Percentiles rank a stretch among this genome's conserved stretches.
These are phyloP conservation scores for Scortum barcoo DNA, from an alignment of 2,113 vertebrate genomes.

Conservation along the genomic window DNA sequence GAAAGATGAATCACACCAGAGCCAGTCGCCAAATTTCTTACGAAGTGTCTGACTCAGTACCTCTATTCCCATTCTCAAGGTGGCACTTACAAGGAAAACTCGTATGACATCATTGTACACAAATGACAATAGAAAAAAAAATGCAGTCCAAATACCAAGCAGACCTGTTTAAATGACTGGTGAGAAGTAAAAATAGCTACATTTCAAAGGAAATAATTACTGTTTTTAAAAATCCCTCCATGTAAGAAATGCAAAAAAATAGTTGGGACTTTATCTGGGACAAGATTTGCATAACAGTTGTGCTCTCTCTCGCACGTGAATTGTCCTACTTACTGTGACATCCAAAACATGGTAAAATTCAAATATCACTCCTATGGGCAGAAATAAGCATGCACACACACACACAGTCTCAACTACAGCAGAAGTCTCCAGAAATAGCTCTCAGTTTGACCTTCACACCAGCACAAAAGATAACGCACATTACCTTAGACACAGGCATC, in stretches of 20 bases:
- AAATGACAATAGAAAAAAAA: neutral
- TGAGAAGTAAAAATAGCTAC: neutral
- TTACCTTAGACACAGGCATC: conserved; percentile 84
- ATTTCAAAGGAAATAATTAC: neutral
- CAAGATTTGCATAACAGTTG: neutral
- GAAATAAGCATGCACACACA: neutral
- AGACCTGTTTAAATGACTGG: neutral
- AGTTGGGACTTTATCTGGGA: conserved; percentile 1
- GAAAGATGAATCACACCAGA: neutral
- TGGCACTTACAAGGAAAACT: neutral
- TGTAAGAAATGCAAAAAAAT: neutral
- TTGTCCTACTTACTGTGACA: neutral
- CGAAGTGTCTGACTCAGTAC: neutral
- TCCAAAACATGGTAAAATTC: neutral
- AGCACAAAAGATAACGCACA: conserved; percentile 21
- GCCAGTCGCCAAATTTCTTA: neutral
- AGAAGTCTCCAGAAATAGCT: conserved; percentile 23
- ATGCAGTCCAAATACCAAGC: neutral
- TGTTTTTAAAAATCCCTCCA: neutral
- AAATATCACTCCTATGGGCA: neutral
- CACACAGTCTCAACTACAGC: neutral
- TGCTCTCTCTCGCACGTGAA: neutral
- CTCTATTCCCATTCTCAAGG: neutral
- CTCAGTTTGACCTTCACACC: conserved; percentile 46
- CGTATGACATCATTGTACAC: neutral